These are phyloP conservation scores for Epinotia nisella DNA, from an alignment of 2,888 invertebrate species.

Conservation along the genomic window DNA sequence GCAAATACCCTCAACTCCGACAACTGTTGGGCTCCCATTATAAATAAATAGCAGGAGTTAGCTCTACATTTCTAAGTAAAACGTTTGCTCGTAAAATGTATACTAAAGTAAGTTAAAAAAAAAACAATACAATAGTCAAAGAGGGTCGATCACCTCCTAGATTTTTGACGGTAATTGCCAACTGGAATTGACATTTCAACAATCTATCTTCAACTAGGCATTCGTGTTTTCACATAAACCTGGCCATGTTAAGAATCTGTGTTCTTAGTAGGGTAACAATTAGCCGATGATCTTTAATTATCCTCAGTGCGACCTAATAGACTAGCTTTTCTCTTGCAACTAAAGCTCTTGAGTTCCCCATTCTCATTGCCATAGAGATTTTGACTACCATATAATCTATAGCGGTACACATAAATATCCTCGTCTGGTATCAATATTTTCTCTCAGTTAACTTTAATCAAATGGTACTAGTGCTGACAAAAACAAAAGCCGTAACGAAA, in stretches of 20 bases:
- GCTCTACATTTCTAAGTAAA: slow-evolving; percentile 41
- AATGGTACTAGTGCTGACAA: slow-evolving; percentile 17
- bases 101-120: no score
- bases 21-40: slow-evolving; percentile 72
- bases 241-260: no score
- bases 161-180: neutral
- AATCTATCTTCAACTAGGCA: neutral
- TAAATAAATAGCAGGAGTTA: slow-evolving; percentile 35
- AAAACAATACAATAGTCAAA: neutral
- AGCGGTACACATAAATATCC: no score
- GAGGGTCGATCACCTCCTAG: neutral
- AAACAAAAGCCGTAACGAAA: slow-evolving; percentile 30
- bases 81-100: slow-evolving; percentile 10
- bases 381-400: no score
- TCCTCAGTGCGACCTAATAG: no score
- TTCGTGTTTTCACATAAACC: neutral
- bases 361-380: no score
- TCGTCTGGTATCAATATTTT: no score
- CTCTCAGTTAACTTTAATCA: slow-evolving; percentile 7
- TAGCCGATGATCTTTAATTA: no score
- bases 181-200: neutral
- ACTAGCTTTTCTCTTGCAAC: neutral
- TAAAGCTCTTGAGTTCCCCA: neutral
- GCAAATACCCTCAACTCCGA: slow-evolving; percentile 81
- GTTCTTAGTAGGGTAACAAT: no score